These are phyloP conservation scores for Caenorhabditis sp. DNA, from an alignment of 2,888 invertebrate species.

Conservation along the genomic window DNA sequence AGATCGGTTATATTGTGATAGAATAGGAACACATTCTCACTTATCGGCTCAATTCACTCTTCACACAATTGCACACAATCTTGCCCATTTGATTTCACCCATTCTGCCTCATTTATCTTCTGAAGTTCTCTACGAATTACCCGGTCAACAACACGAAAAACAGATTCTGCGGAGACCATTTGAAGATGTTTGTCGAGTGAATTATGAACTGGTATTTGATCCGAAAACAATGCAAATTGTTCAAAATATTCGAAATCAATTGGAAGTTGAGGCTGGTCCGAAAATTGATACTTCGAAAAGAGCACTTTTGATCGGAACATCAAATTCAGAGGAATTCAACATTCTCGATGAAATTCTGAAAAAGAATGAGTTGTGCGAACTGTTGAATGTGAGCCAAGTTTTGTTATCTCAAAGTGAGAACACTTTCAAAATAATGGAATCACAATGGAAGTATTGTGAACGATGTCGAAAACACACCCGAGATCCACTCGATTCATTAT, in stretches of 20 bases:
- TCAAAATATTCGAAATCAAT: conserved; percentile 18
- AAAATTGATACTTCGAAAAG: conserved; percentile 44
- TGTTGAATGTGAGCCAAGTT: conserved; percentile 29
- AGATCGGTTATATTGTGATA: conserved; percentile 67
- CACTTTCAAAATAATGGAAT: conserved; percentile 17
- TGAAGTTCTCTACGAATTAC: conserved; percentile 59
- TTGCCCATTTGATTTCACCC: conserved; percentile 59
- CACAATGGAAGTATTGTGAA: conserved; percentile 33
- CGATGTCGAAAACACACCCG: conserved; percentile 50
- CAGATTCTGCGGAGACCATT: background rate
- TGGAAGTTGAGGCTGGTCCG: conserved; percentile 44
- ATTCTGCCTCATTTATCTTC: conserved; percentile 63
- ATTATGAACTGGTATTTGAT: background rate
- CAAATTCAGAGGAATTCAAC: background rate
- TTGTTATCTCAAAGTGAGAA: background rate
- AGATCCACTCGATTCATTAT: conserved; percentile 12
- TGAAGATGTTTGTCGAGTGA: background rate
- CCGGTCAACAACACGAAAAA: conserved; percentile 31
- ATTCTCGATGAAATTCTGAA: background rate
- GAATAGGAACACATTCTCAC: conserved; percentile 46
- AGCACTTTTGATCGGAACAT: background rate
- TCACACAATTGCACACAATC: conserved; percentile 22
- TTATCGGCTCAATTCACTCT: conserved; percentile 60
- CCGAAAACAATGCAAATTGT: conserved; percentile 19
- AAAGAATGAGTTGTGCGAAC: conserved; percentile 13